Percentiles rank a stretch among this genome's conserved stretches.
Evolutionary conservation across 2,113 vertebrate species (phyloP).

Genomic region (Planiliza haematocheilus): DNA sequence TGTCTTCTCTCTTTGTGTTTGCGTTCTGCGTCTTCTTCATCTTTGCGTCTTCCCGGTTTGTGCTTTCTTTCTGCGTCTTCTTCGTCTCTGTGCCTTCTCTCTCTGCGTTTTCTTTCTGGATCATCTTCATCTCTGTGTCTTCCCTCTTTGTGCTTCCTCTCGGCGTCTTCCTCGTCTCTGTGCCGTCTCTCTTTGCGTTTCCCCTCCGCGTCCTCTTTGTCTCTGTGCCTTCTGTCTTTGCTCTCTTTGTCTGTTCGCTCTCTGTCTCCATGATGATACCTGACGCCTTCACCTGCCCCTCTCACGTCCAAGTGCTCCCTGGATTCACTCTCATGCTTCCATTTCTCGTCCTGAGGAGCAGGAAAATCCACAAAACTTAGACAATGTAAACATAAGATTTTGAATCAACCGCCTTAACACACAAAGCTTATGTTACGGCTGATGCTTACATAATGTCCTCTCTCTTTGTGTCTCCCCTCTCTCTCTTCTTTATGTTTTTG

Average conservation of each 20-base stretch:
- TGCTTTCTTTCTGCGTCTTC: slow-evolving; percentile 19
- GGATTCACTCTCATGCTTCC: slow-evolving; percentile 40
- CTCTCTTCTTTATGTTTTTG: slow-evolving; percentile 70
- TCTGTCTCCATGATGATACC: slow-evolving; percentile 59
- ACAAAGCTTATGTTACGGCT: neutral
- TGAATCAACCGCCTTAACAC: neutral
- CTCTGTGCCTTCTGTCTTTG: slow-evolving; percentile 33
- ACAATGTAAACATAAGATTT: too few species aligned
- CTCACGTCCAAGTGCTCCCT: slow-evolving; percentile 49
- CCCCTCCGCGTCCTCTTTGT: slow-evolving; percentile 47
- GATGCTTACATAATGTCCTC: slow-evolving; percentile 57
- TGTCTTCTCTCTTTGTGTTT: slow-evolving; percentile 34
- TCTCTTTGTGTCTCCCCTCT: slow-evolving; percentile 72
- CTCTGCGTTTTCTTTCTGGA: slow-evolving; percentile 25
- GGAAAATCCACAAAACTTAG: neutral
- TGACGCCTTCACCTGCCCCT: slow-evolving; percentile 53
- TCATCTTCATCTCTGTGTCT: slow-evolving; percentile 61
- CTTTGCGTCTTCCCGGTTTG: slow-evolving; percentile 16
- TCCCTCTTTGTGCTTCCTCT: slow-evolving; percentile 33
- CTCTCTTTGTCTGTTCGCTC: slow-evolving; percentile 51
- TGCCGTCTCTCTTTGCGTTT: slow-evolving; percentile 64
- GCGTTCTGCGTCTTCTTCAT: slow-evolving; percentile 59
- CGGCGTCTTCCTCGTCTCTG: slow-evolving; percentile 56
- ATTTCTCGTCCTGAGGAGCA: slow-evolving; percentile 56
- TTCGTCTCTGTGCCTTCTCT: slow-evolving; percentile 31